Evolutionary conservation across 2,888 invertebrate genomes (phyloP).

Genomic region (Cataglyphis livida): DNA sequence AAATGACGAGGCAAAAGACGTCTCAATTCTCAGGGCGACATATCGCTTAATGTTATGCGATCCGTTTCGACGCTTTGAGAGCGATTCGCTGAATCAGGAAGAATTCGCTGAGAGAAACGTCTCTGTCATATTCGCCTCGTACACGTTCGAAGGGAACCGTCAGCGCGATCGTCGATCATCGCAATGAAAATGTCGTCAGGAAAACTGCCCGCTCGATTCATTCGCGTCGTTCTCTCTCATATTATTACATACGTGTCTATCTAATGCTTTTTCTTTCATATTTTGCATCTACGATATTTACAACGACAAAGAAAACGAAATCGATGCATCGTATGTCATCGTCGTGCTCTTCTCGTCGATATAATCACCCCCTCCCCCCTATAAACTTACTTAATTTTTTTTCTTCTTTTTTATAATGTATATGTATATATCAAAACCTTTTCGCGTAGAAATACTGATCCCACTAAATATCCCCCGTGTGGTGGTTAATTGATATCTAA

Average conservation of each 20-base stretch:
- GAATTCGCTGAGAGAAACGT: slow-evolving; percentile 63
- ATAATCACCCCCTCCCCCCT: slow-evolving; percentile 12
- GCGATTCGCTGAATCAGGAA: slow-evolving; percentile 16
- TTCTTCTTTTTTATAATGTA: slow-evolving; percentile 32
- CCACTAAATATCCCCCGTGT: slow-evolving; percentile 44
- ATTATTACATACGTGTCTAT: slow-evolving; percentile 53
- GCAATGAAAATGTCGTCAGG: slow-evolving; percentile 7
- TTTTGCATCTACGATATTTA: slow-evolving; percentile 73
- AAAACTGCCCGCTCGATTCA: slow-evolving; percentile 38
- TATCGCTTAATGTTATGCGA: background rate
- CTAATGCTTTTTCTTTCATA: slow-evolving; percentile 58
- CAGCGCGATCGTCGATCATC: slow-evolving; percentile 60
- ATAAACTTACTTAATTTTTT: slow-evolving; percentile 47
- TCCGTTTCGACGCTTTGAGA: background rate
- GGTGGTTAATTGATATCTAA: slow-evolving; percentile 48
- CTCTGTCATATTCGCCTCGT: slow-evolving; percentile 44
- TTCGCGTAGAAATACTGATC: slow-evolving; percentile 69
- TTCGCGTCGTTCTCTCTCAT: slow-evolving; percentile 58
- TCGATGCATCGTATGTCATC: slow-evolving; percentile 56
- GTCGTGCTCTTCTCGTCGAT: slow-evolving; percentile 50
- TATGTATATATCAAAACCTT: slow-evolving; percentile 69
- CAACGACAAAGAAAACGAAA: slow-evolving; percentile 72
- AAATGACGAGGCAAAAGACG: slow-evolving; percentile 11
- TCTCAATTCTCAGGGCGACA: background rate
- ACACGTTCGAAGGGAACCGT: slow-evolving; percentile 44